Percentiles rank a stretch among this genome's conserved stretches.
Evolutionary conservation across 1,140 invertebrate genomes (phyloP).

Genomic region (Aleiodes sp.): DNA sequence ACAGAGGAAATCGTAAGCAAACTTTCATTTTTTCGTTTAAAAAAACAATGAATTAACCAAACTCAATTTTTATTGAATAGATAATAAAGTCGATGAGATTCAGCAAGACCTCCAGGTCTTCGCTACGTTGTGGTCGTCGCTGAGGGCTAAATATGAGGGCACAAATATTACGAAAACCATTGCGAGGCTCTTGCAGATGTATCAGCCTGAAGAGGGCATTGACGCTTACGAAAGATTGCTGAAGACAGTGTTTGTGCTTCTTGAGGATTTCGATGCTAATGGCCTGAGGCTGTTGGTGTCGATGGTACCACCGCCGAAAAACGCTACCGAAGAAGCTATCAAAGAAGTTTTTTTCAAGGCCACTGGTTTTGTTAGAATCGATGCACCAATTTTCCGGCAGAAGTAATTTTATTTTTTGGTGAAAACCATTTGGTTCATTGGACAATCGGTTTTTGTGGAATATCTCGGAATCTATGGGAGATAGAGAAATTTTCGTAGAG

Average conservation of each 20-base stretch:
- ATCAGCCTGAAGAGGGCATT: slow-evolving; percentile 55
- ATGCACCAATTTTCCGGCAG: slow-evolving; percentile 41
- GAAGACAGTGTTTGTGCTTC: slow-evolving; percentile 44
- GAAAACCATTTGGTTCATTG: too few relatives aligned
- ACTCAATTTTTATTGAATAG: neutral
- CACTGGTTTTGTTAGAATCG: slow-evolving; percentile 45
- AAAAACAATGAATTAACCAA: neutral
- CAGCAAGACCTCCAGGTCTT: slow-evolving; percentile 43
- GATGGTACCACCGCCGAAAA: slow-evolving; percentile 51
- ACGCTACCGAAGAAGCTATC: slow-evolving; percentile 41
- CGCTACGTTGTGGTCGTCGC: slow-evolving; percentile 46
- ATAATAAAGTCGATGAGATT: slow-evolving; percentile 29
- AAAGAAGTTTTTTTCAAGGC: slow-evolving; percentile 48
- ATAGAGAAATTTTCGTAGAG: too few relatives aligned
- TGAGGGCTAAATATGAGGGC: slow-evolving; percentile 46
- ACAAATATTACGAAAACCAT: slow-evolving; percentile 50
- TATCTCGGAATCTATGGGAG: too few relatives aligned
- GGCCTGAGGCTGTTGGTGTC: slow-evolving; percentile 50
- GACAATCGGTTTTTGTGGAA: too few relatives aligned
- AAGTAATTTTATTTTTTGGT: slow-evolving; percentile 20
- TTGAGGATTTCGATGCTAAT: slow-evolving; percentile 48
- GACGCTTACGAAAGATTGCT: slow-evolving; percentile 50
- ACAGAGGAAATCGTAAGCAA: slow-evolving; percentile 12
- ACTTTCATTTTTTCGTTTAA: neutral
- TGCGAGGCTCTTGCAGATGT: slow-evolving; percentile 50